These are phyloP conservation scores for Scatophagus argus DNA, from an alignment of 2,113 vertebrate genomes.

Conservation along the genomic window DNA sequence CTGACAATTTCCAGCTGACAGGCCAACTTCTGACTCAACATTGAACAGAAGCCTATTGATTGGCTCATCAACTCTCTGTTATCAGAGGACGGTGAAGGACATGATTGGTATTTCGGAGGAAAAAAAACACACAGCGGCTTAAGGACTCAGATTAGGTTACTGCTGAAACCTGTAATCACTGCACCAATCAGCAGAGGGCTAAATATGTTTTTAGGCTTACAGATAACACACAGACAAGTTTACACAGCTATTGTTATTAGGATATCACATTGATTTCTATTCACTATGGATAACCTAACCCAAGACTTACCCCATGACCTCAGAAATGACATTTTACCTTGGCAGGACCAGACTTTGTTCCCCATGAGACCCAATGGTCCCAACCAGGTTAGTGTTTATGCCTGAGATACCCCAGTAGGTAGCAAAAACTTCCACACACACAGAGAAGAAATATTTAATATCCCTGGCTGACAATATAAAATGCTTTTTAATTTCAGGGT, in stretches of 20 bases:
- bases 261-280: no score
- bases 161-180: slow-evolving; percentile 1
- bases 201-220: not conserved
- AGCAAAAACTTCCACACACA: no score
- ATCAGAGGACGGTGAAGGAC: slow-evolving; percentile 15
- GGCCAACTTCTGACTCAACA: slow-evolving; percentile 5
- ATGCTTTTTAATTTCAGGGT: no score
- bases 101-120: slow-evolving; percentile 10
- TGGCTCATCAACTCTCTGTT: slow-evolving; percentile 40
- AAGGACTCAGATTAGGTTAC: slow-evolving; percentile 10
- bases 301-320: no score
- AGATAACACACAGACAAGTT: slow-evolving; percentile 14
- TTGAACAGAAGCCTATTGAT: slow-evolving; percentile 42
- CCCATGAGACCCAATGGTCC: no score
- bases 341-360: no score
- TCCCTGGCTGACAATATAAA: no score
- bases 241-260: not conserved
- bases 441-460: no score
- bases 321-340: no score
- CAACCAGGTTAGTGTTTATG: no score
- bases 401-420: no score
- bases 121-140: slow-evolving; percentile 1
- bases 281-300: no score
- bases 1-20: slow-evolving; percentile 22
- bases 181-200: slow-evolving; percentile 21